Conservation (phyloP, 1,140 invertebrate species). For the Ips nitidus region DNA sequence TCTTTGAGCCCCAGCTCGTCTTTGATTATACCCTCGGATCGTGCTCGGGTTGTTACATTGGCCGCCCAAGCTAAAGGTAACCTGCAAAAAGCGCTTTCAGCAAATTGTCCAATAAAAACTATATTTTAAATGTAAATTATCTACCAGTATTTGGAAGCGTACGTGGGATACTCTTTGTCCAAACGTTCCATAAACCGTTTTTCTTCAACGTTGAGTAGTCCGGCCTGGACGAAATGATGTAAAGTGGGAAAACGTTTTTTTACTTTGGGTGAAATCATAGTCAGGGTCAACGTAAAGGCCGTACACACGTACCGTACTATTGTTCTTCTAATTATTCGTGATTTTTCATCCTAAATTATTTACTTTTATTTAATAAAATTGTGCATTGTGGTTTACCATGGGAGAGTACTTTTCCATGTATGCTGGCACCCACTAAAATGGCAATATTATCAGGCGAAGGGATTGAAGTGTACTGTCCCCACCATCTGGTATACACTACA, state of each 20-base stretch:
- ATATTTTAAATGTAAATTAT: not conserved
- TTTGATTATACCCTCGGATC: conserved; percentile 72
- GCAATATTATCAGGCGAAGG: conserved; percentile 57
- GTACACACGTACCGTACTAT: conserved; percentile 83
- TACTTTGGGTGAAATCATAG: conserved; percentile 82
- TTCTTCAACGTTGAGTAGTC: conserved; percentile 86
- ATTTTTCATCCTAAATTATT: conserved; percentile 73
- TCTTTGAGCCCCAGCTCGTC: conserved; percentile 73
- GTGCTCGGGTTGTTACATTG: conserved; percentile 63
- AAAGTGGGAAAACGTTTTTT: conserved; percentile 91
- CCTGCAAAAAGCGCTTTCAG: conserved; percentile 31
- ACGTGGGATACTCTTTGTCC: conserved; percentile 79
- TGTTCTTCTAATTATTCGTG: conserved; percentile 84
- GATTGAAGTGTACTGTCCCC: conserved; percentile 82
- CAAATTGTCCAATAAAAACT: not conserved
- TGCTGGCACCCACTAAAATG: conserved; percentile 53
- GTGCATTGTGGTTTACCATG: too few relatives aligned
- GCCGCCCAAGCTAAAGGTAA: conserved; percentile 77
- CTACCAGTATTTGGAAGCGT: conserved; percentile 86
- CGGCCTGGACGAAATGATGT: conserved; percentile 85
- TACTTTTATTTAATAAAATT: not conserved
- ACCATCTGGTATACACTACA: conserved; percentile 91
- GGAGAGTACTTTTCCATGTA: conserved; percentile 53
- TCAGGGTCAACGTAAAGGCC: conserved; percentile 77
- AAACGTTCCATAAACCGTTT: conserved; percentile 76